phyloP scores from a whole-genome alignment of 2,888 invertebrate species.

The Crocallis elinguaria region DNA sequence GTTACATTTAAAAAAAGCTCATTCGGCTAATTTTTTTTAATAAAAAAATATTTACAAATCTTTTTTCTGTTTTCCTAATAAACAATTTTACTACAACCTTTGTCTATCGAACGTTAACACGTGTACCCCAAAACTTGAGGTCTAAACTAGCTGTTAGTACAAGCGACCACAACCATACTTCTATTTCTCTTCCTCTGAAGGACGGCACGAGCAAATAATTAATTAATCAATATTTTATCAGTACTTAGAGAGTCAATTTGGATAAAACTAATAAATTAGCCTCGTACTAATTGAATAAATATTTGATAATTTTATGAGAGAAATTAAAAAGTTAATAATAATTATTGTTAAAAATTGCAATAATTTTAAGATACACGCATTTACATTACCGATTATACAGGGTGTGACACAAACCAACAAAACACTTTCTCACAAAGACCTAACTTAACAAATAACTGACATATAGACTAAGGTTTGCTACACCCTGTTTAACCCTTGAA shows the following conservation, averaged over 20 bases:
- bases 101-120: neutral
- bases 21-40: slow-evolving; percentile 47
- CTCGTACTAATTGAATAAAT: too few relatives aligned
- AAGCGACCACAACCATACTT: neutral
- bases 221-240: too few relatives aligned
- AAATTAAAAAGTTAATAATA: too few relatives aligned
- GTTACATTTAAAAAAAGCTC: slow-evolving; percentile 50
- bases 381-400: neutral
- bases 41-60: slow-evolving; percentile 73
- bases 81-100: slow-evolving; percentile 1
- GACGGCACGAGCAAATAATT: too few relatives aligned
- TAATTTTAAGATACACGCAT: slow-evolving; percentile 9
- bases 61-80: slow-evolving; percentile 1
- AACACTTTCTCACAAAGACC: neutral
- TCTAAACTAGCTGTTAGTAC: too few relatives aligned
- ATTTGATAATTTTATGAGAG: too few relatives aligned
- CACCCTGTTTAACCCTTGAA: neutral
- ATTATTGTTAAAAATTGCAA: neutral
- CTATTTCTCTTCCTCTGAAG: neutral
- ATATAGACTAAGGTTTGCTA: neutral
- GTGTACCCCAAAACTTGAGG: neutral
- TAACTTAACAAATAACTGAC: neutral
- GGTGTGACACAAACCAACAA: neutral
- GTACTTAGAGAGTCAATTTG: too few relatives aligned
- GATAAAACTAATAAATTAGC: too few relatives aligned